Evolutionary conservation across 2,888 invertebrate species (phyloP), one percentile per base, ranked within the genome.

Genomic region (Corythucha ciliata): DNA sequence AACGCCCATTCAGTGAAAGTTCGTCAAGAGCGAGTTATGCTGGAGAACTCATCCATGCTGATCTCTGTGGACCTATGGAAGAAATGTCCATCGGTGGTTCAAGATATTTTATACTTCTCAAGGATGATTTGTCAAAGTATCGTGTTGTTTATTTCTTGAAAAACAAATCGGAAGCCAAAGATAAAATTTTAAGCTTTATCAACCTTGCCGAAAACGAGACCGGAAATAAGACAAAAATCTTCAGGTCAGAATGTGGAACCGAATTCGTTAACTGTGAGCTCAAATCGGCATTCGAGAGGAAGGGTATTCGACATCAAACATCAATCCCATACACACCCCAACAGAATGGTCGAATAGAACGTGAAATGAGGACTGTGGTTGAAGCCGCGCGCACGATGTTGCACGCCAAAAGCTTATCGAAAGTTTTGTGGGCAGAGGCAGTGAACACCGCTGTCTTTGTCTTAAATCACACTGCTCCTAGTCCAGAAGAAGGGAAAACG

Each of bases 21-120:
- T 12, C 14, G 16, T 25, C 39, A 3, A 52, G 22, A 39, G 22
- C 34, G 14, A n/a, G 16, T 16, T 8, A 47, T 20, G 32, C 46
- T 16, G 25, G 46, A 16, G 33, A 52, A 27, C 21, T 46, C 8
- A 14, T 46, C 32, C 52, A 50, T 34, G 36, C 39, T 4, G 21
- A 52, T 39, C 20, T 45, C 10, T 51, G 25, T 29, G 48, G 48
- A 5, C 39, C 39, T 4, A 40, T 48, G 40, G 48, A 48, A 24
- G 37, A 16, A n/a, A n/a, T n/a, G n/a, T n/a, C n/a, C n/a, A n/a
- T n/a, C n/a, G n/a, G n/a, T n/a, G n/a, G n/a, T n/a, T n/a, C n/a
- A n/a, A n/a, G n/a, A n/a, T n/a, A n/a, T n/a, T n/a, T n/a, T n/a
- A n/a, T n/a, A n/a, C n/a, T n/a, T n/a, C n/a, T n/a, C n/a, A n/a